Evolutionary conservation across 2,888 invertebrate genomes (phyloP).

Genomic region (Nomada fucata): DNA sequence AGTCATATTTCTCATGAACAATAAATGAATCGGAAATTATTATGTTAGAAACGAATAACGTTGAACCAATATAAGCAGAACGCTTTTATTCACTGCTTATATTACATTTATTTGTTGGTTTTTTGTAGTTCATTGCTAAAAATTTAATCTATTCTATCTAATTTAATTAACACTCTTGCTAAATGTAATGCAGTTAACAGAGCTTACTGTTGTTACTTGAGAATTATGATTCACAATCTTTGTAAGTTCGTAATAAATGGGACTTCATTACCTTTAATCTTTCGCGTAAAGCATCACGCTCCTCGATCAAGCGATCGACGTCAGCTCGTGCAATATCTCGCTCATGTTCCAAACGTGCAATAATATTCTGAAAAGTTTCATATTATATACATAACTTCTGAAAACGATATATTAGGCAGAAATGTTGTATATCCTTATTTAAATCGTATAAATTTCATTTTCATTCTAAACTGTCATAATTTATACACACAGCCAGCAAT

Average conservation of each 20-base stretch:
- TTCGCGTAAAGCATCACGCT: conserved; percentile 86
- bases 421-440: neutral
- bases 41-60: too few relatives aligned
- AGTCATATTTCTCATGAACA: neutral
- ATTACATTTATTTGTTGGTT: too few relatives aligned
- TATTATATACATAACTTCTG: neutral
- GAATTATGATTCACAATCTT: conserved; percentile 73
- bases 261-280: conserved; percentile 85
- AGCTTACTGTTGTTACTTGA: neutral
- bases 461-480: neutral
- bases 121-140: too few relatives aligned
- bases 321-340: conserved; percentile 86
- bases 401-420: neutral
- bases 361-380: conserved; percentile 74
- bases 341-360: conserved; percentile 85
- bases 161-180: too few relatives aligned
- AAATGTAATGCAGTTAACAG: too few relatives aligned
- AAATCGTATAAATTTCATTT: neutral
- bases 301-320: conserved; percentile 86
- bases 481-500: neutral
- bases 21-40: too few relatives aligned
- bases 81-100: too few relatives aligned
- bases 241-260: conserved; percentile 69
- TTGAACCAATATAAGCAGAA: too few relatives aligned
- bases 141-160: too few relatives aligned